Evolutionary conservation across 2,888 invertebrate genomes (phyloP), one percentile per base, ranked within the genome.

Genomic region (Andrena minutula): DNA sequence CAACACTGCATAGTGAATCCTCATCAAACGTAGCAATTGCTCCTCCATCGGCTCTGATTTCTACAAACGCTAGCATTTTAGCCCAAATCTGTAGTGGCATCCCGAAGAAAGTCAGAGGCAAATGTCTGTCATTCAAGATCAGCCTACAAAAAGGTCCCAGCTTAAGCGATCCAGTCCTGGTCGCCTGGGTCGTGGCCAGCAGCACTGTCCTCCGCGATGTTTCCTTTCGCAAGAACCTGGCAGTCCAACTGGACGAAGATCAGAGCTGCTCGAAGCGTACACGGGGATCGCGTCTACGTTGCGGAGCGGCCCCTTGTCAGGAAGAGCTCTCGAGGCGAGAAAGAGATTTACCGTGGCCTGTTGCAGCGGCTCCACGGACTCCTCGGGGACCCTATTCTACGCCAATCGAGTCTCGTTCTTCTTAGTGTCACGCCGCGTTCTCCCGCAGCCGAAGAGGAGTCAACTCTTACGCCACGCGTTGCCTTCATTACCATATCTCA

Each of bases 401-500:
- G 91, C 90, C 91, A 91, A 92, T 92, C 91, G 90, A 88, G 87
- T 89, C 90, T 90, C 92, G 91, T 91, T 90, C 90, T 89, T 92
- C 92, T 92, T 91, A 88, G 92, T 93, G 93, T 93, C 93, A 92
- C 92, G 91, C 83, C 89, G 90, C 84, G 82, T 84, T 86, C 83
- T 76, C 79, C 56, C 23, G 77, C 75, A 82, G 82, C 83, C 86
- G 85, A 79, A 83, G 87, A 89, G 87, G 87, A 90, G 87, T 87
- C 88, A 88, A 90, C 90, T 91, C 90, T 92, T 91, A 89, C 89
- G 91, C 91, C 92, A 91, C 91, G 91, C 92, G 92, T 92, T 92
- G 89, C 92, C 92, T 93, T 93, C 92, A 93, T 93, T 93, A 93
- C 92, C 93, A 93, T 93, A 93, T 93, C 93, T 92, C 89, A 91